Conservation (phyloP, 2,113 vertebrate species). For the Coreoperca whiteheadi region DNA sequence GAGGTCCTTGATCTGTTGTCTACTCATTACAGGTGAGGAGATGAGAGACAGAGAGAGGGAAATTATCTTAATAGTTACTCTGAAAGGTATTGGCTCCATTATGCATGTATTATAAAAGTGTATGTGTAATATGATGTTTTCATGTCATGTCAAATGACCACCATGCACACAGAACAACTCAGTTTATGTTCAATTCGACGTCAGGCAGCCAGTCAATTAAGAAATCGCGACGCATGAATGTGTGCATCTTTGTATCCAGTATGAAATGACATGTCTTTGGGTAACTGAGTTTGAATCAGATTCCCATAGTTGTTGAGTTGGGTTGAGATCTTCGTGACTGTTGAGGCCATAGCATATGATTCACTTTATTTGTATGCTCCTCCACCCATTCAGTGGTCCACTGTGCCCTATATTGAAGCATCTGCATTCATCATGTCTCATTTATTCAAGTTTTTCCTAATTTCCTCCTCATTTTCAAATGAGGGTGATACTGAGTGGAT, state of each 20-base stretch:
- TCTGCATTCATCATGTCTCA: neutral
- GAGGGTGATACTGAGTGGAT: neutral
- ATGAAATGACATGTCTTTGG: neutral
- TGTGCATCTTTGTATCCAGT: neutral
- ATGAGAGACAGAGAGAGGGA: slow-evolving; percentile 13
- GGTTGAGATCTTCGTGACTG: no score
- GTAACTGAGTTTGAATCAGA: neutral
- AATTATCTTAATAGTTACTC: slow-evolving; percentile 6
- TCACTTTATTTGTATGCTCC: neutral
- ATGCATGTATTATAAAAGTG: neutral
- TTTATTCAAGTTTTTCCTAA: neutral
- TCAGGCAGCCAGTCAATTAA: neutral
- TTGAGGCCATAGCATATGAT: neutral
- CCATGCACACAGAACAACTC: neutral
- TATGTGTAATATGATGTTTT: neutral
- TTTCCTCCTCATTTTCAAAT: no score
- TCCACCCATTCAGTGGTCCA: neutral
- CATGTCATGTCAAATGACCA: neutral
- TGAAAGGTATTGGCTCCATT: neutral
- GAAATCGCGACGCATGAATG: neutral
- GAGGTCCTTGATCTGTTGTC: slow-evolving; percentile 50
- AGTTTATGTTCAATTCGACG: neutral
- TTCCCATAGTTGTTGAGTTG: neutral
- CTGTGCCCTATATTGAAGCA: neutral
- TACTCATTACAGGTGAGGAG: slow-evolving; percentile 54